Base-by-base conservation (phyloP, 2,888 invertebrate species). In the Myathropa florea region DNA sequence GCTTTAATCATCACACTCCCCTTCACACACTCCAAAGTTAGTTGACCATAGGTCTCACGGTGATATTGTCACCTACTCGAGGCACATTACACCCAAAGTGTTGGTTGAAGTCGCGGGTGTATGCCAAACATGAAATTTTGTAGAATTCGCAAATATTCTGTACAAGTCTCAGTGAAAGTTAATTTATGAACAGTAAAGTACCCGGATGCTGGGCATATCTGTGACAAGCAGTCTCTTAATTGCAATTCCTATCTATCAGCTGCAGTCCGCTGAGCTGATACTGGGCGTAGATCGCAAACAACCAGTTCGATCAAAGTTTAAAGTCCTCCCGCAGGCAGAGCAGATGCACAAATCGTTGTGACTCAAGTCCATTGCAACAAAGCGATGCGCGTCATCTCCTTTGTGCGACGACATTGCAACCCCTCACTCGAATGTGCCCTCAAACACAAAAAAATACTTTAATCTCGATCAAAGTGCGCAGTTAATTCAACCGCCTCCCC, bases 391-490 rank as follows among this genome's bases (percentile, higher is more conserved):
- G 55, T 68, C 68, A 53, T 55, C 21, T 24, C 55, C 68, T 68
- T 68, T 68, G 68, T 68, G 30, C n/a, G n/a, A n/a, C n/a, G n/a
- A n/a, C n/a, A n/a, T n/a, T n/a, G n/a, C 55, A 24, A 21, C 18
- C 26, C 9, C 55, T 6, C 14, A 18, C 4, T 14, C 33, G 55
- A 68, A 57, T 55, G 55, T 4, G 4, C 30, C 39, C 39, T 46
- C 39, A 46, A 46, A 46, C 6, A 14, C 67, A 67, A 53, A 55
- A 33, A 53, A 55, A 30, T 28, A 46, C 21, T 55, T 67, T 67
- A 67, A 68, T 68, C 68, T 55, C 55, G 68, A 30, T 55, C 68
- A 33, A 68, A 68, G 55, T 68, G 68, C 68, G 68, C 65, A 65
- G 18, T 65, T 10, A 46, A 53, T 26, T n/a, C n/a, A 65, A 18